Conservation (phyloP, 2,888 invertebrate genomes). For the Pardosa pseudoannulata region DNA sequence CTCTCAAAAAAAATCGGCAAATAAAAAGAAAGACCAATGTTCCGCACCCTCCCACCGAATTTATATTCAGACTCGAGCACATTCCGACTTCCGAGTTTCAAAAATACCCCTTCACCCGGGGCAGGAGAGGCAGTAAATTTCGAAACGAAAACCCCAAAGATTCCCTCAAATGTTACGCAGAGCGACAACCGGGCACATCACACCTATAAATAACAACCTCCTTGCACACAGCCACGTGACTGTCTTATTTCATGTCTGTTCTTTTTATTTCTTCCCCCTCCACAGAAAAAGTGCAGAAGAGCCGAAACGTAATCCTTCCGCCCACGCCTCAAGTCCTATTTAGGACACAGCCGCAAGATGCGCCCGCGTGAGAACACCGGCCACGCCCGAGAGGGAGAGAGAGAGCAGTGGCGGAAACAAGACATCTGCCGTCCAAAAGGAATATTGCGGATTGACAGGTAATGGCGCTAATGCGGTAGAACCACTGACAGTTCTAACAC, state of each 20-base stretch:
- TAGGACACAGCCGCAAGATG: not conserved
- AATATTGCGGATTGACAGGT: no score
- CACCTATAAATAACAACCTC: conserved; percentile 36
- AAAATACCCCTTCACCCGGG: not conserved
- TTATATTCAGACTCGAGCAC: no score
- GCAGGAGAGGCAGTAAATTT: not conserved
- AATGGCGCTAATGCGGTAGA: not conserved
- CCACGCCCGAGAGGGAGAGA: not conserved
- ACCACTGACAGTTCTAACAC: no score
- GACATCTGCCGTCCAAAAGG: no score
- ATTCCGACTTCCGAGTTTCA: no score
- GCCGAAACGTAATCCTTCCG: not conserved
- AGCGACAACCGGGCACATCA: conserved; percentile 17
- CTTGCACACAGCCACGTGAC: conserved; percentile 23
- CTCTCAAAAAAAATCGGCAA: no score
- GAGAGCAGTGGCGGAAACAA: not conserved
- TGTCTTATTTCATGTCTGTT: not conserved
- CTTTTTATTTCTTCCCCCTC: no score
- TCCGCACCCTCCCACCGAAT: not conserved
- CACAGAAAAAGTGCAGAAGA: not conserved
- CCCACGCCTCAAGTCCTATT: conserved; percentile 34
- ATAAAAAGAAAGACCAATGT: no score
- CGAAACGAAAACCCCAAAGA: not conserved
- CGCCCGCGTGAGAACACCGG: not conserved
- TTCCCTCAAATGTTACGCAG: not conserved